Base-by-base conservation (phyloP, 2,113 vertebrate genomes). In the Chloropsis cyanopogon region DNA sequence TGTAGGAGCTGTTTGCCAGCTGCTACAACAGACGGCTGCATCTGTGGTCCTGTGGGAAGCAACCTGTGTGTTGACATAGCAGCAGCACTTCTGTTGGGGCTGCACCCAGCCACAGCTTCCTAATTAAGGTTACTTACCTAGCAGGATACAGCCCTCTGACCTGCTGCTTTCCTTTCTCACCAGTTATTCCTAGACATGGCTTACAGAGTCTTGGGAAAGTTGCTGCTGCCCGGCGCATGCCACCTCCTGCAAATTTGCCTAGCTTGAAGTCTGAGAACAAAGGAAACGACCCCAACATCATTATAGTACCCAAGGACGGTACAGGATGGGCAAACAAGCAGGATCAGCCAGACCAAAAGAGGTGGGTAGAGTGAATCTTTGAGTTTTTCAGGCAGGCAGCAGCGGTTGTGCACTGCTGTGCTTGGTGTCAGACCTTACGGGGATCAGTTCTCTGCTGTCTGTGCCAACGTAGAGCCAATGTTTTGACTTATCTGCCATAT, bases 241-340 rank as follows among this genome's bases (percentile, higher is more conserved):
- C 99, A 94, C 99, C 99, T 61, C 99, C 99, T 95, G 99, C 99
- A 98, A 99, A 99, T 98, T 98, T 99, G 98, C 99, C 99, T 97
- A 99, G 99, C 97, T 97, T 99, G 98, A 99, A 99, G 97, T 99
- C 99, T 83, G 99, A 99, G 97, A 99, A 99, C 98, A 99, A 99
- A 99, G 99, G 99, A 99, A 99, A 99, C 99, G 99, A 99, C 98
- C 99, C 99, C 96, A 99, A 99, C 98, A 98, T 99, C 98, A 98
- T 99, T 97, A 99, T 99, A 97, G 99, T 99, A 97, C 99, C 99
- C 97, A 99, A 99, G 98, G 99, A 99, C 99, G 99, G 99, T 94
- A 99, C 99, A 98, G 99, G 99, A 99, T 99, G 99, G 99, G 99
- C 99, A 98, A 99, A 99, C 99, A 99, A 99, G 98, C 99, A 99